Conservation (phyloP, 2,113 vertebrate genomes). For the Plestiodon gilberti region DNA sequence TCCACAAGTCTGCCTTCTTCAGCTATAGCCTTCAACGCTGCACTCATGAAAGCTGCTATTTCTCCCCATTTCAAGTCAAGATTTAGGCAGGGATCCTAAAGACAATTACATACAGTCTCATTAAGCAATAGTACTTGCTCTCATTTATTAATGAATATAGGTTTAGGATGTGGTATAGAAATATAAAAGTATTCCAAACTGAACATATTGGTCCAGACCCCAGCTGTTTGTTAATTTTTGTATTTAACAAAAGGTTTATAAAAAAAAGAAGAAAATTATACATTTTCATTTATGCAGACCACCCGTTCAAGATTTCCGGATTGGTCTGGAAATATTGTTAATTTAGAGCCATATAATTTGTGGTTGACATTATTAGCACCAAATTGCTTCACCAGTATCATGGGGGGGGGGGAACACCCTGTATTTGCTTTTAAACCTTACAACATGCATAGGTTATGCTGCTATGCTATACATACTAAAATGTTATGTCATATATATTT, state of each 20-base stretch:
- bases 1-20: background rate
- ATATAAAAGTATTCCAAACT: background rate
- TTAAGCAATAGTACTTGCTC: background rate
- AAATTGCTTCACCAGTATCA: slow-evolving; percentile 19
- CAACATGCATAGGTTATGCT: background rate
- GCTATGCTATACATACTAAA: background rate
- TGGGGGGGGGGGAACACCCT: background rate
- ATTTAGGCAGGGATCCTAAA: background rate
- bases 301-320: background rate
- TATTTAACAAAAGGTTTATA: background rate
- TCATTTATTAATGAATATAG: background rate
- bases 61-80: background rate
- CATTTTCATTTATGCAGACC: background rate
- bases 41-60: background rate
- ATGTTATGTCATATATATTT: slow-evolving; percentile 14
- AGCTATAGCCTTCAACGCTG: background rate
- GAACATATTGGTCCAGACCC: background rate
- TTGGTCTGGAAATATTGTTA: background rate
- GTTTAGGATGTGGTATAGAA: background rate
- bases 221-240: background rate
- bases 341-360: background rate
- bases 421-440: background rate
- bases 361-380: slow-evolving; percentile 22
- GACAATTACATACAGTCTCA: background rate
- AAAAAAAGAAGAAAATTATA: background rate